Conservation (phyloP, 2,797 vertebrate species). For the Lacerta agilis region DNA sequence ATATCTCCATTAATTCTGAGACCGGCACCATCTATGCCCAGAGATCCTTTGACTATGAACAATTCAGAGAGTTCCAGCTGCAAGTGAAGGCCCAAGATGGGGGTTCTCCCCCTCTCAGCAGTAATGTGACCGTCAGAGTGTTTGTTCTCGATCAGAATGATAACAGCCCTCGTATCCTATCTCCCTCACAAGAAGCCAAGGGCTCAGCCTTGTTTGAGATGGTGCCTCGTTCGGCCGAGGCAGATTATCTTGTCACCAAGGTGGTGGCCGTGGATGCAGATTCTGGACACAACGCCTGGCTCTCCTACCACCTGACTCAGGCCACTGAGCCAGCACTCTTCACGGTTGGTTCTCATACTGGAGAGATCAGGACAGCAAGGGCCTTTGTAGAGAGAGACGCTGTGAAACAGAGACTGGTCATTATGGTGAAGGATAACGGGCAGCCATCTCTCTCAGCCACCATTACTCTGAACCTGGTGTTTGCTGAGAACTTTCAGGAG, state of each 20-base stretch:
- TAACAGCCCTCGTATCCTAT: too few species aligned
- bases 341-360: slow-evolving; percentile 77
- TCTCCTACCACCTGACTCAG: slow-evolving; percentile 79
- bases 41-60: too few species aligned
- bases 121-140: too few species aligned
- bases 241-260: slow-evolving; percentile 66
- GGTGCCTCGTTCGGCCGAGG: slow-evolving; percentile 56
- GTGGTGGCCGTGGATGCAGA: slow-evolving; percentile 78
- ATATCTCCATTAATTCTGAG: slow-evolving; percentile 46
- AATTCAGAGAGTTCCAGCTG: too few species aligned
- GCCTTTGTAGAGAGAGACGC: slow-evolving; percentile 60
- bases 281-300: slow-evolving; percentile 74
- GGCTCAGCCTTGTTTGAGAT: too few species aligned
- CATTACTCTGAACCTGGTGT: not conserved
- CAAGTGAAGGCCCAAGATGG: too few species aligned
- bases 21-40: slow-evolving; percentile 1
- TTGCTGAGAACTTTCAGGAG: slow-evolving; percentile 21
- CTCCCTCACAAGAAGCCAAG: too few species aligned
- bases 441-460: not conserved
- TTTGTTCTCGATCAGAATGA: too few species aligned
- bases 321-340: slow-evolving; percentile 78
- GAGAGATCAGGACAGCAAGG: slow-evolving; percentile 82
- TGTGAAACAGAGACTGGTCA: not conserved
- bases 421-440: not conserved
- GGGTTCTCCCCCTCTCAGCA: too few species aligned